Evolutionary conservation across 2,797 vertebrate species (phyloP).

Genomic region (Dendrocincla tyrannina): DNA sequence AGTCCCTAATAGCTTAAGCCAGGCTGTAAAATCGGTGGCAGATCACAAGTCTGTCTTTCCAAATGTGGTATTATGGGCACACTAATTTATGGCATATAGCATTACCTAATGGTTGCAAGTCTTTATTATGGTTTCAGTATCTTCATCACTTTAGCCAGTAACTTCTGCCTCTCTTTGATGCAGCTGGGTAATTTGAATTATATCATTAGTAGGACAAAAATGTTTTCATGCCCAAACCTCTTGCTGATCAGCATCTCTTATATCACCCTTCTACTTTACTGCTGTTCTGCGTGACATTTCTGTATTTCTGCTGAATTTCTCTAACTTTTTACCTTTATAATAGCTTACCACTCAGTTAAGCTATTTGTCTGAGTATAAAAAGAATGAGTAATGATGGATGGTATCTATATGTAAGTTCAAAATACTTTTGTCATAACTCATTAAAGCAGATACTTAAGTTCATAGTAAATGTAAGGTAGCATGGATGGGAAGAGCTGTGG

Average conservation of each 20-base stretch:
- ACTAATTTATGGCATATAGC: neutral
- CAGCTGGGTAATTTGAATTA: conserved; percentile 29
- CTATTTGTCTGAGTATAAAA: neutral
- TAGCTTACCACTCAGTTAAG: neutral
- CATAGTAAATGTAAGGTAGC: neutral
- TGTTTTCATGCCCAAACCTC: neutral
- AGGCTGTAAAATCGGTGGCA: neutral
- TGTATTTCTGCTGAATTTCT: neutral
- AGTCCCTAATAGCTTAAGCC: neutral
- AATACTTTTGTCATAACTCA: neutral
- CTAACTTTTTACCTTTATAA: neutral
- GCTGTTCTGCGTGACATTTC: neutral
- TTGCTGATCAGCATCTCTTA: neutral
- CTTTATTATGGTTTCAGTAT: conserved; percentile 13
- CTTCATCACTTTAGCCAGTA: conserved; percentile 1
- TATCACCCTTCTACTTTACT: neutral
- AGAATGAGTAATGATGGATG: neutral
- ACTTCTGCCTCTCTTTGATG: neutral
- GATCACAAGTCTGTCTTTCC: neutral
- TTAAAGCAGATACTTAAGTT: neutral
- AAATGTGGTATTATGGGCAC: neutral
- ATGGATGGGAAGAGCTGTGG: neutral
- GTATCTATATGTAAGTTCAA: neutral
- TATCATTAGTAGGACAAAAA: neutral
- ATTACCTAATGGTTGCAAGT: neutral